Evolutionary conservation across 2,113 vertebrate species (phyloP).

Genomic region (Neogale vison): DNA sequence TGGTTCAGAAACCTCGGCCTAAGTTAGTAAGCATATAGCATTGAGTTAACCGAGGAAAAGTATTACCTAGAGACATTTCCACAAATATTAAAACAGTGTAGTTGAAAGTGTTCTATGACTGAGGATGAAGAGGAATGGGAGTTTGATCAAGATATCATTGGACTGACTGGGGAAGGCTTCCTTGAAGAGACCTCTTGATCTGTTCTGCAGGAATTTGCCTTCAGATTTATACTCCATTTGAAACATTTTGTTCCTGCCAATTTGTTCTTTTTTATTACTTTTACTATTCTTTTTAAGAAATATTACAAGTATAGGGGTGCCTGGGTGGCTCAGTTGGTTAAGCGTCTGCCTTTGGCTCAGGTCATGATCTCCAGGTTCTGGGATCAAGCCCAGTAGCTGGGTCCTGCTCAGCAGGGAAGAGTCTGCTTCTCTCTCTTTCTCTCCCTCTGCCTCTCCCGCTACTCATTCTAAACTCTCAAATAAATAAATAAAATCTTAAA

Average conservation of each 20-base stretch:
- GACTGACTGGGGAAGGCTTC: background rate
- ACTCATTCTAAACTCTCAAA: background rate
- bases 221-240: background rate
- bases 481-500: too few species aligned
- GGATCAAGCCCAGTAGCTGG: background rate
- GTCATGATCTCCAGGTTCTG: background rate
- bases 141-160: background rate
- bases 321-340: background rate
- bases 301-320: background rate
- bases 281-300: background rate
- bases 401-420: background rate
- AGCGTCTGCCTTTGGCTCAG: background rate
- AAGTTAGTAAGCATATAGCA: background rate
- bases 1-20: background rate
- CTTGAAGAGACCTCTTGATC: background rate
- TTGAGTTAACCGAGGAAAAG: background rate
- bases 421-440: background rate
- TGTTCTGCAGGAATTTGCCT: background rate
- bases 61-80: background rate
- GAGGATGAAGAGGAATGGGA: background rate
- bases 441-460: background rate
- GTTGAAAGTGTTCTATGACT: background rate
- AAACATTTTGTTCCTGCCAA: background rate
- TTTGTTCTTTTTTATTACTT: background rate
- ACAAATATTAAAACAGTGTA: background rate